Conservation (phyloP, 2,888 invertebrate genomes). For the Eulithis testata region DNA sequence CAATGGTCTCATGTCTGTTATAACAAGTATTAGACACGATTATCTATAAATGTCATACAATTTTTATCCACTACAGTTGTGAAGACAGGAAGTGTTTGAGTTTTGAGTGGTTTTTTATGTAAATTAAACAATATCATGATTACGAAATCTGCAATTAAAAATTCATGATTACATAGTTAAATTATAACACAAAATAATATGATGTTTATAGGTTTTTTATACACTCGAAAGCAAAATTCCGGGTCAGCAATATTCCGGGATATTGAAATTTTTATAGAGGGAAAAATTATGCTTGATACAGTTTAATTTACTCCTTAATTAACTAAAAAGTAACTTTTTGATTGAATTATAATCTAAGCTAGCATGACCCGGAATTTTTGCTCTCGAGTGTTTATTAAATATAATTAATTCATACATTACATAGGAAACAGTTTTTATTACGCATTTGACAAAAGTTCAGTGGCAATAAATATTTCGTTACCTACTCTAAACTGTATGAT, state of each 20-base stretch:
- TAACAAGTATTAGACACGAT: no score
- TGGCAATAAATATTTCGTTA: not conserved
- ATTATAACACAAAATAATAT: not conserved
- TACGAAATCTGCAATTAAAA: not conserved
- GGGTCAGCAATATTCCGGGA: no score
- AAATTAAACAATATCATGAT: not conserved
- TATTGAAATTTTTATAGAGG: no score
- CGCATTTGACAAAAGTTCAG: not conserved
- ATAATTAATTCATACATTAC: slow-evolving; percentile 1
- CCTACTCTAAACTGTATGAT: not conserved
- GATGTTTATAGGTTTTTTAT: no score
- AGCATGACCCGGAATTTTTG: no score
- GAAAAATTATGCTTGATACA: no score
- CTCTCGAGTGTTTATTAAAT: not conserved
- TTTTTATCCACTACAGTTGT: not conserved
- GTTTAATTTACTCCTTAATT: no score
- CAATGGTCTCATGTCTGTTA: not conserved
- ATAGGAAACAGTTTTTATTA: slow-evolving; percentile 19
- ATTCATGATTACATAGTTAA: not conserved
- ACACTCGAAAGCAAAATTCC: no score
- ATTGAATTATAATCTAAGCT: no score
- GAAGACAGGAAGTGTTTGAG: not conserved
- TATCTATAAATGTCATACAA: not conserved
- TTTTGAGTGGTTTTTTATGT: not conserved
- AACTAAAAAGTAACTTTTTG: no score